Evolutionary conservation across 2,888 invertebrate species (phyloP).

Genomic region (Eilema caniola): DNA sequence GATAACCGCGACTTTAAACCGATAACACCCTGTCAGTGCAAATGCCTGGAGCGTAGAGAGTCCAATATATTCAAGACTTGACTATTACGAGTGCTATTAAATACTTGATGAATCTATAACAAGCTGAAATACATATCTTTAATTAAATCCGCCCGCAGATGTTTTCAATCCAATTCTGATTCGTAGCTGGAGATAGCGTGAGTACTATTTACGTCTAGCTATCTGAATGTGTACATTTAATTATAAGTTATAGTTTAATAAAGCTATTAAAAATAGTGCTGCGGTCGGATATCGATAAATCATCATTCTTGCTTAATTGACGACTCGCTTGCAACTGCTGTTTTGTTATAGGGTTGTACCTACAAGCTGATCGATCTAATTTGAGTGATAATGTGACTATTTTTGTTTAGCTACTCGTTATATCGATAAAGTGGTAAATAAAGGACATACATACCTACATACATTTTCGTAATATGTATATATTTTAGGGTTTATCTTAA

Average conservation of each 20-base stretch:
- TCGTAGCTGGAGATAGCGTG: constrained; percentile 8
- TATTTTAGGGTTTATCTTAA: too few species aligned
- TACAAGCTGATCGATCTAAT: not conserved
- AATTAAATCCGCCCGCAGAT: constrained; percentile 19
- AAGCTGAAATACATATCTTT: constrained; percentile 12
- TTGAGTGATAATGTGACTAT: too few species aligned
- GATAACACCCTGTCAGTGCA: not conserved
- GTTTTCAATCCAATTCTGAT: constrained; percentile 13
- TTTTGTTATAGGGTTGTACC: not conserved
- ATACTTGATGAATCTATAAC: not conserved
- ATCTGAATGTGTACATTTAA: constrained; percentile 12
- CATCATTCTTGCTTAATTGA: constrained; percentile 6
- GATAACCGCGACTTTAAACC: not conserved
- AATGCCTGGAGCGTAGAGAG: not conserved
- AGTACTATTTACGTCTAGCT: constrained; percentile 13
- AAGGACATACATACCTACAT: too few species aligned
- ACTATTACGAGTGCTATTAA: not conserved
- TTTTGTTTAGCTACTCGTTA: too few species aligned
- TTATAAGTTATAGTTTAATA: constrained; percentile 28
- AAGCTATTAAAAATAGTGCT: constrained; percentile 38
- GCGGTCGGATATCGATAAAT: constrained; percentile 22
- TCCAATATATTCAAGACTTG: not conserved
- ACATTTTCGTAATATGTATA: too few species aligned
- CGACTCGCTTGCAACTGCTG: not conserved
- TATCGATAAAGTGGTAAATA: too few species aligned